Evolutionary conservation across 1,140 invertebrate species (phyloP).

Genomic region (Cardiocondyla obscurior): DNA sequence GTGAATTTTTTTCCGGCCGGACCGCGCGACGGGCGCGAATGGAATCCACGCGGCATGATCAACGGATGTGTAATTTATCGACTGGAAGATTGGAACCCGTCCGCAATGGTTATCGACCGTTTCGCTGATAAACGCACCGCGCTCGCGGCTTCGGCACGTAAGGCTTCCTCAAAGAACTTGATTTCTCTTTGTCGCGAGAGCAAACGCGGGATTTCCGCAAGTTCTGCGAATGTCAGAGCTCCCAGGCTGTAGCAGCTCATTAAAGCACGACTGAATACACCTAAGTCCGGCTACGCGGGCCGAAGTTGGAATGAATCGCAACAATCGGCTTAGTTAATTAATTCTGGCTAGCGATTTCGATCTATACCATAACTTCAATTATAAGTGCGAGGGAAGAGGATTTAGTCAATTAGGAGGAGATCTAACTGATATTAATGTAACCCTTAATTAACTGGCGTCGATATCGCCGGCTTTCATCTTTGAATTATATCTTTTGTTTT

Average conservation of each 20-base stretch:
- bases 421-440: conserved; percentile 7
- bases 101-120: conserved; percentile 25
- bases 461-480: neutral
- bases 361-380: conserved; percentile 35
- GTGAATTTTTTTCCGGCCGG: conserved; percentile 58
- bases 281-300: conserved; percentile 2
- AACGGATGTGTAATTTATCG: conserved; percentile 59
- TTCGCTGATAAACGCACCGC: conserved; percentile 12
- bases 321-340: conserved; percentile 44
- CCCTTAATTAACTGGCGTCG: conserved; percentile 1
- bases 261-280: conserved; percentile 8
- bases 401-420: conserved; percentile 16
- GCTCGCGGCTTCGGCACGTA: conserved; percentile 14
- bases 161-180: conserved; percentile 37
- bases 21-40: conserved; percentile 9
- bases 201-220: conserved; percentile 4
- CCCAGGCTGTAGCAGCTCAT: conserved; percentile 14
- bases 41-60: conserved; percentile 56
- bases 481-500: neutral
- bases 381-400: neutral
- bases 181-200: neutral
- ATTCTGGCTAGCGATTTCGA: conserved; percentile 14
- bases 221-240: conserved; percentile 25
- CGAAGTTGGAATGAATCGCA: neutral
- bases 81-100: conserved; percentile 38